Evolutionary conservation across 2,888 invertebrate genomes (phyloP).

Genomic region (Steromphala cineraria): DNA sequence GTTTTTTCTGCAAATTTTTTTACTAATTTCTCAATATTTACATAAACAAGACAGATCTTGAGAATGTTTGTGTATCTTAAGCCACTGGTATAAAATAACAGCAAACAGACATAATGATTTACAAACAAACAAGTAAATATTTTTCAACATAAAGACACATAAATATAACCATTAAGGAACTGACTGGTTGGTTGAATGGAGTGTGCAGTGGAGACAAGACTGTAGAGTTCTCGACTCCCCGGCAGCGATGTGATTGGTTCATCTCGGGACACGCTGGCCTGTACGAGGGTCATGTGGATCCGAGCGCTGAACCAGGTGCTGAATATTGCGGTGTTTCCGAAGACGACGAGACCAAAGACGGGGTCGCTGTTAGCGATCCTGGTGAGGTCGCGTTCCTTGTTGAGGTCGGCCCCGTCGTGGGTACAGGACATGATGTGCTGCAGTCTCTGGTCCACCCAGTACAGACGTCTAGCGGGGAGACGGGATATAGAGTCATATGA

Average conservation of each 20-base stretch:
- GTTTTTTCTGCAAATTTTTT: too few species aligned
- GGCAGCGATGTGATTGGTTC: conserved; percentile 43
- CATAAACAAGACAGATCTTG: too few species aligned
- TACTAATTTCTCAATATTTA: too few species aligned
- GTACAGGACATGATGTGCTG: conserved; percentile 60
- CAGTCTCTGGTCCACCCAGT: conserved; percentile 68
- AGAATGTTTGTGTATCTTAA: too few species aligned
- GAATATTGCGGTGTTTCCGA: conserved; percentile 63
- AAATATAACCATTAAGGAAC: conserved; percentile 10
- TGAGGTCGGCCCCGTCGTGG: conserved; percentile 53
- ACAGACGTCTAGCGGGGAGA: conserved; percentile 50
- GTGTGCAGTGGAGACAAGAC: conserved; percentile 53
- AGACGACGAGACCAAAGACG: conserved; percentile 62
- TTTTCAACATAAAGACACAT: too few species aligned
- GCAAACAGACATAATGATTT: too few species aligned
- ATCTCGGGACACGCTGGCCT: conserved; percentile 45
- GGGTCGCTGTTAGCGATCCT: conserved; percentile 47
- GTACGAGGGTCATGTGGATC: conserved; percentile 51
- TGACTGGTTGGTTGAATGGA: conserved; percentile 58
- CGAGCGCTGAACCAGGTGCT: conserved; percentile 59
- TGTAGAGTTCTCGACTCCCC: conserved; percentile 57
- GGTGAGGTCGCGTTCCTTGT: conserved; percentile 48
- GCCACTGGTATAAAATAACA: too few species aligned
- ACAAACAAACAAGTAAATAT: too few species aligned
- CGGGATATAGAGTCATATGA: not conserved